These are phyloP conservation scores for Numenius phaeopus DNA, from an alignment of 2,797 vertebrate species.

Conservation along the genomic window DNA sequence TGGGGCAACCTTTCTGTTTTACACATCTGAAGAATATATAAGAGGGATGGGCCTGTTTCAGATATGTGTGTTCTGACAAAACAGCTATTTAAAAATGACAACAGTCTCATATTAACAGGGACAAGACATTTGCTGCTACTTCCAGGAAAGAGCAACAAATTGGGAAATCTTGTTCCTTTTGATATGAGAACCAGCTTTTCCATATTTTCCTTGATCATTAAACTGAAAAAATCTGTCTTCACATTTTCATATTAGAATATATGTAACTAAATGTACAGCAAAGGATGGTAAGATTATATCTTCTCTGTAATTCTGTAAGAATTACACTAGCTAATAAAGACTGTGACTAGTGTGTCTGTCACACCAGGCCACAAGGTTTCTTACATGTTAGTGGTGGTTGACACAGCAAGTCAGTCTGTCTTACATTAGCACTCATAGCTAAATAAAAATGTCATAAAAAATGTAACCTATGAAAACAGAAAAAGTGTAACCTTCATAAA, in stretches of 20 bases:
- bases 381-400: accelerated
- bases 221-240: neutral
- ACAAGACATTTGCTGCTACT: neutral
- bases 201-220: neutral
- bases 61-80: neutral
- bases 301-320: neutral
- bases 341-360: neutral
- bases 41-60: neutral
- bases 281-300: neutral
- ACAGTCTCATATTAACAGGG: neutral
- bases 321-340: neutral
- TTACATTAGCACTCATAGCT: accelerated
- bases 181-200: neutral
- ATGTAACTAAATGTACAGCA: neutral
- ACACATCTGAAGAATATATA: neutral
- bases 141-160: neutral
- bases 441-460: neutral
- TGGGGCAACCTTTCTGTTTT: neutral
- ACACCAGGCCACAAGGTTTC: neutral
- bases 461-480: neutral
- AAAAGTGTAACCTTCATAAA: neutral
- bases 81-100: neutral
- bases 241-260: neutral
- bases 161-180: neutral
- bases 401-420: neutral